Evolutionary conservation across 1,140 invertebrate genomes (phyloP).

Genomic region (Paraescarpia echinospica): DNA sequence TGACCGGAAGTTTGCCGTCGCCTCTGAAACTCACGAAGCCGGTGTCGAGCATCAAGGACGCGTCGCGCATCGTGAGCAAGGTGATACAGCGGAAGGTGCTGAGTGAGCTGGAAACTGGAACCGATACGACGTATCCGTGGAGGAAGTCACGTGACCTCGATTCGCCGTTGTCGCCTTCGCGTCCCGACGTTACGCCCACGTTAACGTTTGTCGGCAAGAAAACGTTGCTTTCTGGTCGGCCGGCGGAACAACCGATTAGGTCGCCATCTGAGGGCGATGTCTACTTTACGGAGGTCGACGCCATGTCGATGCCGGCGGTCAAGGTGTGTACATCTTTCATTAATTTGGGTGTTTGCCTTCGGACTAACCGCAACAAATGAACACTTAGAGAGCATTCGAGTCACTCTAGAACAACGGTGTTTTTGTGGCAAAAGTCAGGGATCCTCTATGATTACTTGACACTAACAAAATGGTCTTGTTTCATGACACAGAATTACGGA

Average conservation of each 20-base stretch:
- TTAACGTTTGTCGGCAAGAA: not conserved
- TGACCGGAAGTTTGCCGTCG: not conserved
- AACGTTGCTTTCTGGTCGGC: not conserved
- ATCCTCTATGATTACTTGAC: no score
- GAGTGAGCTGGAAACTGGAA: not conserved
- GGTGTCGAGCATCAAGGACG: not conserved
- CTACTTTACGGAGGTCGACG: not conserved
- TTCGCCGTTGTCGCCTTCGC: not conserved
- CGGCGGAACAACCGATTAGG: not conserved
- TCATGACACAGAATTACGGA: no score
- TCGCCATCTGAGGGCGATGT: not conserved
- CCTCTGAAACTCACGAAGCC: not conserved
- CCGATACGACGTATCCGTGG: slow-evolving; percentile 7
- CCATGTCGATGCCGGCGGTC: not conserved
- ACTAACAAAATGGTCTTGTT: no score
- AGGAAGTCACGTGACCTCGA: not conserved
- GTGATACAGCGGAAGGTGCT: not conserved
- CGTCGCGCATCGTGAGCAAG: not conserved
- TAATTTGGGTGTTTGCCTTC: not conserved
- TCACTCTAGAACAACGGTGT: no score
- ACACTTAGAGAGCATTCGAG: no score
- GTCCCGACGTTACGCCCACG: not conserved
- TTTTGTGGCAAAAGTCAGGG: no score
- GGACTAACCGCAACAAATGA: not conserved
- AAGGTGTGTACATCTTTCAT: not conserved